Evolutionary conservation across 2,888 invertebrate species (phyloP).

Genomic region (Villa cingulata): DNA sequence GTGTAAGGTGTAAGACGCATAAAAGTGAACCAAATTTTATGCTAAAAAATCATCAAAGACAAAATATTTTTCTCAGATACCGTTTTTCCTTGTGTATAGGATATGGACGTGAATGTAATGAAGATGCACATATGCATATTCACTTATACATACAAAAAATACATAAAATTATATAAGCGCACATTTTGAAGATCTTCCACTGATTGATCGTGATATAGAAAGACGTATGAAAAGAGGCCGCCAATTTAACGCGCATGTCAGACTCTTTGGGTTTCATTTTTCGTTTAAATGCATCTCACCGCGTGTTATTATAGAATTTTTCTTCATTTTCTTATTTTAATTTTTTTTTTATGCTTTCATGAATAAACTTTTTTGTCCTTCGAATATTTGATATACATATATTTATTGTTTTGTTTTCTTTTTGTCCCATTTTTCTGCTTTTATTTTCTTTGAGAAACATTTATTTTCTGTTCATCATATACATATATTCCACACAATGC

Average conservation of each 20-base stretch:
- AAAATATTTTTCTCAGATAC: no score
- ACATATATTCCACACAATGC: no score
- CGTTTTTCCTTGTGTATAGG: no score
- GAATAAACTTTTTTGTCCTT: background rate
- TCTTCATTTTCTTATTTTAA: constrained; percentile 1
- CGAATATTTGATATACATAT: background rate
- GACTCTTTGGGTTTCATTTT: constrained; percentile 13
- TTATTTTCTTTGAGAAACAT: background rate
- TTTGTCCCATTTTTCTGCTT: background rate
- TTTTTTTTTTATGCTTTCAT: no score
- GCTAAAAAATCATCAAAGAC: no score
- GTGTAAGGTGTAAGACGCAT: no score
- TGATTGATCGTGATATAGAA: constrained; percentile 21
- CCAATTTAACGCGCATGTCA: constrained; percentile 19
- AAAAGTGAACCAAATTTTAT: no score
- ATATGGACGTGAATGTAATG: no score
- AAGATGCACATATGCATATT: no score
- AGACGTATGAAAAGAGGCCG: constrained; percentile 17
- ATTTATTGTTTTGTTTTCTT: background rate
- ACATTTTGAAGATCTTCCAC: constrained; percentile 13
- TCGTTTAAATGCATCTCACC: constrained; percentile 10
- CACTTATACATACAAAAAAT: no score
- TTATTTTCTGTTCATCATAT: no score
- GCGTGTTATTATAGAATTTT: constrained; percentile 9
- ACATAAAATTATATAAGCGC: no score